Evolutionary conservation across 2,797 vertebrate species (phyloP).

Genomic region (Sebastolobus alascanus): DNA sequence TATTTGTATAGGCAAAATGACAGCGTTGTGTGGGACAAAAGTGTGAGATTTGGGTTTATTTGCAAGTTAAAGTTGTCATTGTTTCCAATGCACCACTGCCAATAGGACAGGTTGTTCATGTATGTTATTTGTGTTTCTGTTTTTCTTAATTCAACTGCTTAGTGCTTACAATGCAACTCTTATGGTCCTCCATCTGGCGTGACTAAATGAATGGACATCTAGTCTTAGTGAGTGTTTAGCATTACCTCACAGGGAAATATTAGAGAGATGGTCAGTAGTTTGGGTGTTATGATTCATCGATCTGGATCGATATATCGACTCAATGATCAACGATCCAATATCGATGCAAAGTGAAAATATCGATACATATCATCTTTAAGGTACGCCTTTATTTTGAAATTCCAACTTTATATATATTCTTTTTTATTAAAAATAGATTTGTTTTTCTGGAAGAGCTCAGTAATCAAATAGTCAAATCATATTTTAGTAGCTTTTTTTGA

Average conservation of each 20-base stretch:
- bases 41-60: neutral
- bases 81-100: neutral
- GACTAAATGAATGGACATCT: constrained; percentile 11
- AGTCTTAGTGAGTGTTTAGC: neutral
- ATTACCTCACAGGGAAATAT: constrained; percentile 9
- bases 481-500: too few species aligned
- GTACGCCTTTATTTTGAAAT: too few species aligned
- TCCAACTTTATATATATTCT: too few species aligned
- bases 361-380: too few species aligned
- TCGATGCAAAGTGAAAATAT: too few species aligned
- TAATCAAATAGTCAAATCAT: too few species aligned
- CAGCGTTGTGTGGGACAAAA: neutral
- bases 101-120: constrained; percentile 10
- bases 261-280: neutral
- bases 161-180: constrained; percentile 16
- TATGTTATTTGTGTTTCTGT: constrained; percentile 18
- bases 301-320: too few species aligned
- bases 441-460: too few species aligned
- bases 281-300: too few species aligned
- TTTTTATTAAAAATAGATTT: too few species aligned
- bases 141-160: constrained; percentile 4
- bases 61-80: neutral
- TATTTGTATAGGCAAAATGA: neutral
- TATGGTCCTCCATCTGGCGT: constrained; percentile 19
- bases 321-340: too few species aligned